Percentiles rank a stretch among this genome's conserved stretches.
Conservation (phyloP, 2,113 vertebrate genomes). For the Elgaria multicarinata region DNA sequence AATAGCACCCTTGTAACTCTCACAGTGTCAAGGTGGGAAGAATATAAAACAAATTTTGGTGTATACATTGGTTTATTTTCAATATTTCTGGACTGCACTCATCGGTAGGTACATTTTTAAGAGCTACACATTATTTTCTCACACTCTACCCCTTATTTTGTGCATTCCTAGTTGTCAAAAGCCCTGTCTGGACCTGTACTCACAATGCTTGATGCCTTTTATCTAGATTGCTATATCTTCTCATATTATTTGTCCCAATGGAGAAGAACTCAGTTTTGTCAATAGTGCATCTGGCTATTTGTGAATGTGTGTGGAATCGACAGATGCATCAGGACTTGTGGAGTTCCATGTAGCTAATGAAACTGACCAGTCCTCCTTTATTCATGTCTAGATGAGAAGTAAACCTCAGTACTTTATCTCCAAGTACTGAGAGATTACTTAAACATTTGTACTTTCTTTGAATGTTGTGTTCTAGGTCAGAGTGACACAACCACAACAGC, state of each 20-base stretch:
- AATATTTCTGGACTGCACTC: background rate
- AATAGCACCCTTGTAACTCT: background rate
- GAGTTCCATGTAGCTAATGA: background rate
- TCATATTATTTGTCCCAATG: background rate
- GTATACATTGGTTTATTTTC: background rate
- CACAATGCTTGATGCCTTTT: background rate
- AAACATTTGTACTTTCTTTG: background rate
- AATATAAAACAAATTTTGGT: background rate
- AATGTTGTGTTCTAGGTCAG: conserved; percentile 77
- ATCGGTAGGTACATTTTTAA: background rate
- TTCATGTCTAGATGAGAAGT: background rate
- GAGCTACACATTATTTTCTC: background rate
- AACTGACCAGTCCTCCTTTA: background rate
- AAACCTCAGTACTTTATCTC: background rate
- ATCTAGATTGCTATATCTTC: background rate
- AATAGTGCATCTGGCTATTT: background rate
- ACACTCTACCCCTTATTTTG: background rate
- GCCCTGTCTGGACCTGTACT: background rate
- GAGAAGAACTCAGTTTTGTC: no score
- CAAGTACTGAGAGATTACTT: background rate
- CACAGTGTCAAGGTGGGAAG: background rate
- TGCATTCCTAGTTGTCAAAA: background rate
- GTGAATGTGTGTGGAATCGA: background rate
- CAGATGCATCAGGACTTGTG: background rate
- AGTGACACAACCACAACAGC: conserved; percentile 80